Evolutionary conservation across 37 sponge, comb jelly and placozoan genomes (phyloP).

Genomic region (Oscarella lobularis): DNA sequence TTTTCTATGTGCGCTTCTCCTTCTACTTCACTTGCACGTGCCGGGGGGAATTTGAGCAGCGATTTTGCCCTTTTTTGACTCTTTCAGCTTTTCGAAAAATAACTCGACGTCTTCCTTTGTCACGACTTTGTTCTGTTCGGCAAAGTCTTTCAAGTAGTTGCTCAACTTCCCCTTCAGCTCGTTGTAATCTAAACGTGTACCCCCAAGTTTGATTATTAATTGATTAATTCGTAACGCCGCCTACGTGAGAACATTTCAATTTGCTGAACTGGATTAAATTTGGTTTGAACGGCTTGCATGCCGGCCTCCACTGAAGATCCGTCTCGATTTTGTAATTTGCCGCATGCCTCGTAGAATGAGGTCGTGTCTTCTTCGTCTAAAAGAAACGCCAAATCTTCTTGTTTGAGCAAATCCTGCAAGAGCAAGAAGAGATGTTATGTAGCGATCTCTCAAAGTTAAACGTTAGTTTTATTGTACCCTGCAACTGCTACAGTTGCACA

Average conservation of each 20-base stretch:
- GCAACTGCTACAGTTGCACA: slow-evolving; percentile 54
- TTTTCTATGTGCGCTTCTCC: too few relatives aligned
- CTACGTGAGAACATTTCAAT: slow-evolving; percentile 58
- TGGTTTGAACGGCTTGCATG: slow-evolving; percentile 25
- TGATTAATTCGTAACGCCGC: not conserved
- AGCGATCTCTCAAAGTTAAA: not conserved
- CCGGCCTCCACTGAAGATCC: slow-evolving; percentile 32
- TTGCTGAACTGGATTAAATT: slow-evolving; percentile 42
- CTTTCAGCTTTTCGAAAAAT: slow-evolving; percentile 71
- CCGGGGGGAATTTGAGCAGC: slow-evolving; percentile 60
- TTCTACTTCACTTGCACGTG: too few relatives aligned
- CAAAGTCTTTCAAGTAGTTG: slow-evolving; percentile 53
- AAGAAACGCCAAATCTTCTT: slow-evolving; percentile 31
- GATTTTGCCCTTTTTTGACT: slow-evolving; percentile 15
- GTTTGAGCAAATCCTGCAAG: slow-evolving; percentile 34
- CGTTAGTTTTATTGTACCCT: slow-evolving; percentile 17
- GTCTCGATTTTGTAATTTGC: slow-evolving; percentile 7
- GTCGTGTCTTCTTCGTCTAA: slow-evolving; percentile 55
- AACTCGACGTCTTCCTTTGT: slow-evolving; percentile 53
- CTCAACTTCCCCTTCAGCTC: slow-evolving; percentile 47
- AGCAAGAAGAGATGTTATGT: not conserved
- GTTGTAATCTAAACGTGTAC: slow-evolving; percentile 44
- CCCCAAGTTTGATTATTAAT: not conserved
- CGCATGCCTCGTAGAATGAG: slow-evolving; percentile 41
- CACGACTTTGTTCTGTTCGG: slow-evolving; percentile 47